phyloP scores from a whole-genome alignment of 2,797 vertebrate species.

The Leptatherina wallacei region DNA sequence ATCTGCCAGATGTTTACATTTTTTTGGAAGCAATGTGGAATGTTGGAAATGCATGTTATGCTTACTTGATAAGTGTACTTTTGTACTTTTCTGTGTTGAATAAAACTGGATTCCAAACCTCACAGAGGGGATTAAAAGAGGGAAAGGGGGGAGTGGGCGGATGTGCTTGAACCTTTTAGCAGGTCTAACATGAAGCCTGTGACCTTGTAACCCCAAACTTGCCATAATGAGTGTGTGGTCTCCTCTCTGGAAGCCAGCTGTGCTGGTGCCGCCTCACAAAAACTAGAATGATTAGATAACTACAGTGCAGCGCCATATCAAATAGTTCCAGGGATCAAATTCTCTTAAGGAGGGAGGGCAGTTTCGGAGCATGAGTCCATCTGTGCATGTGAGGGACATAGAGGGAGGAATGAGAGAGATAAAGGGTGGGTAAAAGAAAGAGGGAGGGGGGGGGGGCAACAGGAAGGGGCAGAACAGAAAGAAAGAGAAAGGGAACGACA shows the following conservation, averaged over 20 bases:
- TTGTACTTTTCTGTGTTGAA: constrained; percentile 44
- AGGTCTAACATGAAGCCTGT: constrained; percentile 46
- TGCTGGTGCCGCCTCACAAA: constrained; percentile 41
- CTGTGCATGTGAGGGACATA: constrained; percentile 68
- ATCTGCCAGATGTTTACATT: constrained; percentile 73
- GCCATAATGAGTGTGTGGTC: constrained; percentile 49
- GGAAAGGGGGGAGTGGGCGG: neutral
- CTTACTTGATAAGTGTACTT: constrained; percentile 56
- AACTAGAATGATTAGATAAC: constrained; percentile 70
- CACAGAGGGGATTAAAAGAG: constrained; percentile 8
- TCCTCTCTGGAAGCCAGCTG: constrained; percentile 60
- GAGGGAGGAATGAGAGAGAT: constrained; percentile 75
- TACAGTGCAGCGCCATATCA: constrained; percentile 70
- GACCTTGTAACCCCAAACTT: constrained; percentile 41
- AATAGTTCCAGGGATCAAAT: constrained; percentile 80
- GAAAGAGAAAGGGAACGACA: constrained; percentile 66
- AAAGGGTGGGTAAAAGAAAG: constrained; percentile 61
- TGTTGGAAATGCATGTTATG: constrained; percentile 60
- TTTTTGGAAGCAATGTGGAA: constrained; percentile 49
- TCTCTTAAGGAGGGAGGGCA: constrained; percentile 61
- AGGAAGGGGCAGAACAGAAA: constrained; percentile 70
- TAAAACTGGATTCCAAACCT: constrained; percentile 62
- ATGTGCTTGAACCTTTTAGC: constrained; percentile 24
- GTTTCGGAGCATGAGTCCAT: constrained; percentile 57
- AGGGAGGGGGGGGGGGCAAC: constrained; percentile 24